Percentiles rank a stretch among this genome's conserved stretches.
These are phyloP conservation scores for Philopotamus ludificatus DNA, from an alignment of 1,140 invertebrate species.

Conservation along the genomic window DNA sequence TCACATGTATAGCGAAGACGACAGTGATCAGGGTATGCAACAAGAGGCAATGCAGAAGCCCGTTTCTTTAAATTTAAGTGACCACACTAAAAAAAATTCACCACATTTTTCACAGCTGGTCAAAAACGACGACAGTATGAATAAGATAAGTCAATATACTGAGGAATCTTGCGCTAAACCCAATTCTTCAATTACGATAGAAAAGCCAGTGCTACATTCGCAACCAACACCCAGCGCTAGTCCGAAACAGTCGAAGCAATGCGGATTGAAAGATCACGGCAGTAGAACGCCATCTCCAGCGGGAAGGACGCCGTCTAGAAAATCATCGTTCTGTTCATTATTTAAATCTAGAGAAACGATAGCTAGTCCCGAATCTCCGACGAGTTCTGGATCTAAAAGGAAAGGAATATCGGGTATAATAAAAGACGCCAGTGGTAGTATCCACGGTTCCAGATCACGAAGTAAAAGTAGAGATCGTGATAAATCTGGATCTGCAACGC, in stretches of 20 bases:
- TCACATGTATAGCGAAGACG: constrained; percentile 61
- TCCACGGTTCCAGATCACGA: constrained; percentile 54
- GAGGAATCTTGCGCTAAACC: constrained; percentile 32
- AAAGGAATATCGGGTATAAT: constrained; percentile 37
- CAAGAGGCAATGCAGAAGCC: constrained; percentile 49
- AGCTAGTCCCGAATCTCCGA: constrained; percentile 68
- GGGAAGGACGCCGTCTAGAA: constrained; percentile 62
- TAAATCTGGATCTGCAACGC: constrained; percentile 53
- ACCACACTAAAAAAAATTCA: constrained; percentile 41
- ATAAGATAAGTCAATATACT: constrained; percentile 38
- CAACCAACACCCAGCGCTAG: constrained; percentile 49
- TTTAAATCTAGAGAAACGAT: constrained; percentile 65
- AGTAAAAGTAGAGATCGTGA: constrained; percentile 65
- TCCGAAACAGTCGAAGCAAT: constrained; percentile 49
- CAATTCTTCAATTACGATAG: constrained; percentile 24
- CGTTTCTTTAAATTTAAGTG: constrained; percentile 51
- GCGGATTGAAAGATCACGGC: constrained; percentile 43
- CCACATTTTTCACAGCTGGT: constrained; percentile 44
- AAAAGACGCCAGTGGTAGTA: constrained; percentile 30
- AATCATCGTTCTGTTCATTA: constrained; percentile 75
- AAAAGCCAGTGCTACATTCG: constrained; percentile 15
- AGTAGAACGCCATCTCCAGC: constrained; percentile 56
- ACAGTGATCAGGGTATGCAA: constrained; percentile 41
- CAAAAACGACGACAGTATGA: constrained; percentile 39
- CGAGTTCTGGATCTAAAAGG: constrained; percentile 50